phyloP scores from a whole-genome alignment of 2,797 vertebrate genomes.

The Hirundo rustica region DNA sequence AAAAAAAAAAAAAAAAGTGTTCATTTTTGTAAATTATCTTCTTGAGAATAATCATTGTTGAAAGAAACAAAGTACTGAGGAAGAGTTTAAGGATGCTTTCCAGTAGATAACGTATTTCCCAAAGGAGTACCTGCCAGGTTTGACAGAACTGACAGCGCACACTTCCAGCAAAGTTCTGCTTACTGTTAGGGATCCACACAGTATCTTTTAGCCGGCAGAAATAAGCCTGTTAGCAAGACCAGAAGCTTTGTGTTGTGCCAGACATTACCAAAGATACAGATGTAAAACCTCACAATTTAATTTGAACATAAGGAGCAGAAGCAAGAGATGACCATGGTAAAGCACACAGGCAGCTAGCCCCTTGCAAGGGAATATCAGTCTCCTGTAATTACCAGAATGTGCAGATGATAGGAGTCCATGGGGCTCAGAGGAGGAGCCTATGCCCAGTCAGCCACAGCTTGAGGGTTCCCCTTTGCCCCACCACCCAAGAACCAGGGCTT shows the following conservation, averaged over 20 bases:
- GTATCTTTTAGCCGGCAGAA: not conserved
- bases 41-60: not conserved
- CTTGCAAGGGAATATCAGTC: not conserved
- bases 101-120: not conserved
- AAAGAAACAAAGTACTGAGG: not conserved
- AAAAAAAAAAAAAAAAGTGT: not conserved
- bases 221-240: not conserved
- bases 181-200: not conserved
- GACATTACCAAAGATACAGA: not conserved
- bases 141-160: not conserved
- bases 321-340: not conserved
- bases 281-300: not conserved
- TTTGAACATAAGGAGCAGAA: not conserved
- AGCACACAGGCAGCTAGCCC: not conserved
- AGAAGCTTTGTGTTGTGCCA: not conserved
- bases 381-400: not conserved
- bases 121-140: not conserved
- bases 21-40: not conserved
- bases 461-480: not conserved
- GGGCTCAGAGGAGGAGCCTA: not conserved
- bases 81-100: not conserved
- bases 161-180: not conserved
- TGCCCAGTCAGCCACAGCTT: rapidly evolving
- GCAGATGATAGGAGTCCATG: not conserved
- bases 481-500: not conserved